Evolutionary conservation across 2,113 vertebrate species (phyloP).

Genomic region (Tragelaphus buxtoni): DNA sequence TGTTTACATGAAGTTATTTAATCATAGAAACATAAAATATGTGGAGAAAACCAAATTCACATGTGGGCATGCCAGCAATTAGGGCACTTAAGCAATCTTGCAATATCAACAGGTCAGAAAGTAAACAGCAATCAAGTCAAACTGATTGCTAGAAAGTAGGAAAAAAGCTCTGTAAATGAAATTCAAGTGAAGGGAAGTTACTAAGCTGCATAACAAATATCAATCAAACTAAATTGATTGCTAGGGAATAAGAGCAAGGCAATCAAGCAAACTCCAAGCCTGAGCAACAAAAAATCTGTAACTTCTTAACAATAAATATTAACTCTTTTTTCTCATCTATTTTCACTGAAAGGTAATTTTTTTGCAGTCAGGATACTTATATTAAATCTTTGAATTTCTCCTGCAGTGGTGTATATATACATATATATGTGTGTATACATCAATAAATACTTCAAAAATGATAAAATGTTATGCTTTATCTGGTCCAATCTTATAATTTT

Average conservation of each 20-base stretch:
- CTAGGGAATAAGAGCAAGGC: slow-evolving; percentile 57
- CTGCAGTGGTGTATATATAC: no score
- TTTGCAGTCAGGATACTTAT: no score
- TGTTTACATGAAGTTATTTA: slow-evolving; percentile 11
- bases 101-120: slow-evolving; percentile 33
- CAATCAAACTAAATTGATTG: slow-evolving; percentile 74
- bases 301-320: not conserved
- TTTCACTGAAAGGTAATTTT: not conserved
- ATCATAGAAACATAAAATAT: slow-evolving; percentile 13
- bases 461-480: not conserved
- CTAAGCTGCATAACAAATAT: slow-evolving; percentile 70
- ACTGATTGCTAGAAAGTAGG: slow-evolving; percentile 46
- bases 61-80: not conserved
- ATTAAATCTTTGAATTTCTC: no score
- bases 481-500: not conserved
- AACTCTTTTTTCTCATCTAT: not conserved
- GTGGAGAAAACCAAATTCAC: not conserved
- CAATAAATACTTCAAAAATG: slow-evolving; percentile 14
- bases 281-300: slow-evolving; percentile 5
- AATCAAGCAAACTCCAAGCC: slow-evolving; percentile 61
- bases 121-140: slow-evolving; percentile 59
- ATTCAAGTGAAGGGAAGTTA: slow-evolving; percentile 57
- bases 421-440: no score
- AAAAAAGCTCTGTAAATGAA: slow-evolving; percentile 53
- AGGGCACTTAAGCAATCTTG: not conserved